Evolutionary conservation across 2,797 vertebrate species (phyloP).

Genomic region (Leptodactylus fallax): DNA sequence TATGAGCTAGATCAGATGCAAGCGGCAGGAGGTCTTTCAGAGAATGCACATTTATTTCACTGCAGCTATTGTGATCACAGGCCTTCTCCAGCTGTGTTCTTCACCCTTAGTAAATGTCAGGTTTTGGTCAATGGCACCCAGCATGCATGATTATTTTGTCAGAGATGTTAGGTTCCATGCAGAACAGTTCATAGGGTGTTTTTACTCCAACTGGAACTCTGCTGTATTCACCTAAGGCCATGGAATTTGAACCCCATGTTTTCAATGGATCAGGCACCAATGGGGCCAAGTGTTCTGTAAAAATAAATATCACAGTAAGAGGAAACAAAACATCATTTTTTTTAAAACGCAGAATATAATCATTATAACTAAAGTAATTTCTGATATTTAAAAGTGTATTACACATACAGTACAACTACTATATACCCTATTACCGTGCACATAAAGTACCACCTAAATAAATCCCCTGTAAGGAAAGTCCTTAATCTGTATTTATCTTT

Average conservation of each 20-base stretch:
- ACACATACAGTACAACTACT: no score
- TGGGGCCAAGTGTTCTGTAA: constrained; percentile 41
- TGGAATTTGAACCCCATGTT: constrained; percentile 24
- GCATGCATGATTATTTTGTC: constrained; percentile 48
- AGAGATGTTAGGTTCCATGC: constrained; percentile 37
- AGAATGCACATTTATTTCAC: constrained; percentile 40
- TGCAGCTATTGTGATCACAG: constrained; percentile 50
- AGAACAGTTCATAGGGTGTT: constrained; percentile 36
- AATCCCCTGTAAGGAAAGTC: no score
- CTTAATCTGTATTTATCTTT: no score
- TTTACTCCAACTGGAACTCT: constrained; percentile 9
- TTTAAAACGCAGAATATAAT: background rate
- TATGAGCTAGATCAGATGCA: constrained; percentile 48
- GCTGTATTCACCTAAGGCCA: constrained; percentile 45
- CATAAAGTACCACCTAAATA: no score
- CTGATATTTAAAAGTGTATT: no score
- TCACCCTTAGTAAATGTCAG: constrained; percentile 63
- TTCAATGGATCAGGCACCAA: constrained; percentile 26
- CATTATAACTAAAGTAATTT: background rate
- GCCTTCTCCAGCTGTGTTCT: constrained; percentile 58
- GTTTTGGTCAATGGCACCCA: constrained; percentile 50
- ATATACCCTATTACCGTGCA: no score
- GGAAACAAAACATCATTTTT: background rate
- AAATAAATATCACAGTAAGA: constrained; percentile 54
- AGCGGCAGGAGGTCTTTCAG: constrained; percentile 42